Evolutionary conservation across 2,888 invertebrate species (phyloP).

Genomic region (Oscheius sp.): DNA sequence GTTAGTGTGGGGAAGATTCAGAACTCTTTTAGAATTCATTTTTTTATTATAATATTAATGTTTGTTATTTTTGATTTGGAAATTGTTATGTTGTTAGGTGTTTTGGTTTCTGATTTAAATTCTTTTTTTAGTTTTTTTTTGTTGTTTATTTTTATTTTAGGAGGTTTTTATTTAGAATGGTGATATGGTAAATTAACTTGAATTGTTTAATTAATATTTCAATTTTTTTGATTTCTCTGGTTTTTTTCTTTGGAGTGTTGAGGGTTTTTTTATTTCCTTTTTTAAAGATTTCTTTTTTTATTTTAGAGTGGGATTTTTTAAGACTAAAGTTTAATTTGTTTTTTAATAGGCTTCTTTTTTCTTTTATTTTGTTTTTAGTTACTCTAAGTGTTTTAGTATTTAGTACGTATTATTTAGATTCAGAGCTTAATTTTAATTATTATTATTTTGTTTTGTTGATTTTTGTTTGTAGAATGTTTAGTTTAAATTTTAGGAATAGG

Average conservation of each 20-base stretch:
- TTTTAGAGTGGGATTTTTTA: slow-evolving; percentile 58
- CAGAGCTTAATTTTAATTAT: slow-evolving; percentile 61
- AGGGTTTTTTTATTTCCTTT: slow-evolving; percentile 41
- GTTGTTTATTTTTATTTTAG: slow-evolving; percentile 59
- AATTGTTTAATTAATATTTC: slow-evolving; percentile 63
- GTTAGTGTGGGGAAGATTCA: slow-evolving; percentile 58
- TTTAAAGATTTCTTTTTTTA: slow-evolving; percentile 79
- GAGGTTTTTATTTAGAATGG: slow-evolving; percentile 63
- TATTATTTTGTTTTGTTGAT: slow-evolving; percentile 59
- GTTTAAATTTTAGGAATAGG: slow-evolving; percentile 58
- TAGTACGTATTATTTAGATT: slow-evolving; percentile 58
- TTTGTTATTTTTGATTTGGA: slow-evolving; percentile 62
- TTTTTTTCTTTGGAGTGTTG: slow-evolving; percentile 48
- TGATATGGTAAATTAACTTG: slow-evolving; percentile 62
- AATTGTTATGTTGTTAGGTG: slow-evolving; percentile 59
- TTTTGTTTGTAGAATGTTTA: slow-evolving; percentile 61
- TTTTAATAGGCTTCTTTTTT: slow-evolving; percentile 61
- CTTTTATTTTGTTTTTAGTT: slow-evolving; percentile 62
- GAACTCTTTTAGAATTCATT: slow-evolving; percentile 62
- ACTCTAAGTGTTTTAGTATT: slow-evolving; percentile 58
- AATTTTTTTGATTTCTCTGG: slow-evolving; percentile 58
- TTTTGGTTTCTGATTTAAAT: slow-evolving; percentile 52
- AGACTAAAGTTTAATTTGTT: slow-evolving; percentile 61
- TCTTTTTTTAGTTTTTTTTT: slow-evolving; percentile 54
- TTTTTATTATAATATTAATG: slow-evolving; percentile 61